phyloP scores from a whole-genome alignment of 2,888 invertebrate species.

The Gymnocheta viridis region DNA sequence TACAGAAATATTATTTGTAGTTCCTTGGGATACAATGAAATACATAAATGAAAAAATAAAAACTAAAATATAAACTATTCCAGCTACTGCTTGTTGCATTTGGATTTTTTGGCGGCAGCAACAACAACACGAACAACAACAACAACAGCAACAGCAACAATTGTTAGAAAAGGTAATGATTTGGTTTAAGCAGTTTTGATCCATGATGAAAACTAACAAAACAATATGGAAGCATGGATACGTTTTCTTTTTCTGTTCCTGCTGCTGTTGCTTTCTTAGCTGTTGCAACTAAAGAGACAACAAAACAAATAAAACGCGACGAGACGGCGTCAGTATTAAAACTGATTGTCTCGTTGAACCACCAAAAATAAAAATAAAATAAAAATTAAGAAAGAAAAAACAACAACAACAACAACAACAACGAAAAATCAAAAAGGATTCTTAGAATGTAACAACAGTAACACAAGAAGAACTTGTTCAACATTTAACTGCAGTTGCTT shows the following conservation, averaged over 20 bases:
- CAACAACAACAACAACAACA: slow-evolving; percentile 10
- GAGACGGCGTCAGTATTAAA: slow-evolving; percentile 70
- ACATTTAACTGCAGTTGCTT: slow-evolving; percentile 61
- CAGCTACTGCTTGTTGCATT: slow-evolving; percentile 30
- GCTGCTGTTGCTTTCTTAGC: slow-evolving; percentile 15
- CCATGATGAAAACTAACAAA: slow-evolving; percentile 63
- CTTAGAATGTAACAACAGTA: slow-evolving; percentile 70
- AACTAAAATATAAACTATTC: background rate
- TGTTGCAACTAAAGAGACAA: slow-evolving; percentile 55
- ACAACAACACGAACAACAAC: no score
- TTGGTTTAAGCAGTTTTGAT: slow-evolving; percentile 52
- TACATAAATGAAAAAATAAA: background rate
- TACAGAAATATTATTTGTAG: slow-evolving; percentile 53
- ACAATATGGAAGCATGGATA: slow-evolving; percentile 56
- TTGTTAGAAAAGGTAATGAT: slow-evolving; percentile 37
- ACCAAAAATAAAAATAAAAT: slow-evolving; percentile 28
- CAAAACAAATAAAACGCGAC: slow-evolving; percentile 67
- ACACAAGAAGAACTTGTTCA: slow-evolving; percentile 68
- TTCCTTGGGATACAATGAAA: slow-evolving; percentile 13
- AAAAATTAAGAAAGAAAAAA: slow-evolving; percentile 8
- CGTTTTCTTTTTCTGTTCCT: slow-evolving; percentile 16
- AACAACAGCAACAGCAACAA: slow-evolving; percentile 1
- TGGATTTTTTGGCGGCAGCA: slow-evolving; percentile 16
- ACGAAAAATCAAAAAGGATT: slow-evolving; percentile 55
- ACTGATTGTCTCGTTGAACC: slow-evolving; percentile 68